Base-by-base conservation (phyloP, 2,888 invertebrate genomes). In the Eremobia ochroleuca region DNA sequence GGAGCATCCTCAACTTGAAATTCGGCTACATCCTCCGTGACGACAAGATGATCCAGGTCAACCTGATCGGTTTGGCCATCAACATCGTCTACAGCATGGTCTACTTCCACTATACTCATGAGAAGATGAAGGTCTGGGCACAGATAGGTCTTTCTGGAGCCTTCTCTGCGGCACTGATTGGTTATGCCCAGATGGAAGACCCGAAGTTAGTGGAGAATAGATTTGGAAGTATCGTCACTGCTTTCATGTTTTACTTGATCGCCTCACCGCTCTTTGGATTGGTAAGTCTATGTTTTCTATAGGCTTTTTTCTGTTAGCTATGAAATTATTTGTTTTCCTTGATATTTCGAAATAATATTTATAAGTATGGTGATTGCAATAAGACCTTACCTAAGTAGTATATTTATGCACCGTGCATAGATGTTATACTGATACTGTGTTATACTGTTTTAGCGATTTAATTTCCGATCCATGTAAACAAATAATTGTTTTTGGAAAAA, bases 11-110 rank as follows among this genome's bases (percentile, higher is more conserved):
- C 77, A 98, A 98, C 97, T 96, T 99, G 81, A 98, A 98, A 91
- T 98, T 98, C 94, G 98, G 98, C 31, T 94, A 97, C 85, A 97
- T 99, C 65, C 96, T 99, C 80, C 96, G 97, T 67, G 99, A 99
- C 91, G 94, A 97, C 85, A 97, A 97, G 0, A 98, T 98, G 98
- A 98, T 98, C 68, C 97, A 97, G 90, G 98, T 98, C 34, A 99
- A 99, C 94, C 91, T 98, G 70, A 97, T 98, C 89, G 99, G 98
- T 82, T 95, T 98, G 79, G 94, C 97, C 0, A 95, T 98, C 71
- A 99, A 98, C 92, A 91, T 97, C 4, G 80, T 97, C 6, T 99
- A 98, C 92, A 93, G 98, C 79, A 83, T 97, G 81, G 94, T 98
- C 74, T 99, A 97, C 94, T 98, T 97, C 92, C 91, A 97, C 73